Base-by-base conservation (phyloP, 2,797 vertebrate species). In the Eutrigla gurnardus region DNA sequence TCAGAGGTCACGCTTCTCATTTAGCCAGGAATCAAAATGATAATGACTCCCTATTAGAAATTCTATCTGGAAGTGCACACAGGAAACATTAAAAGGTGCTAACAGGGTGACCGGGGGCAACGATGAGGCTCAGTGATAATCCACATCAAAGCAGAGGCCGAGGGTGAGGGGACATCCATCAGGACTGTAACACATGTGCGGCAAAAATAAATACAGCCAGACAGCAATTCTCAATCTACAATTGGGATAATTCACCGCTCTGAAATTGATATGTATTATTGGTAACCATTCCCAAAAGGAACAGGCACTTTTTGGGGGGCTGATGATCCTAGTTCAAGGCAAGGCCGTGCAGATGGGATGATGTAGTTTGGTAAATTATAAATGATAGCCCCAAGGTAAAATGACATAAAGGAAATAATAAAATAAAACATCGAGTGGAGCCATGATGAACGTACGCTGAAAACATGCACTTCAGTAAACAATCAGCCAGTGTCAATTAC, bases 391-490 rank as follows among this genome's bases (percentile, higher is more conserved):
- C 76, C 71, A 77, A 76, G 42, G 85, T 91, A 88, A 94, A 93
- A 93, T 85, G 72, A 83, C 89, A 93, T 88, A 88, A 90, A 92
- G 73, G 80, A 94, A 92, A 94, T 94, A 91, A 95, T 93, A 82
- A 92, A 92, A 92, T 92, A 90, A 90, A 93, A 89, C 88, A 87
- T 90, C 80, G 83, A 85, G 88, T 86, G 84, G 86, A 80, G 82
- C 88, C 84, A 81, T 90, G 84, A 93, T 94, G 86, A 93, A 92
- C 65, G 77, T 88, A 88, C 83, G 88, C 76, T 84, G 87, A 80
- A 93, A 90, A 92, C 89, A 88, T 90, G 89, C 93, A 93, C 92
- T 95, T 95, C 91, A 93, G 89, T 85, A 93, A 93, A 93, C 91
- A 94, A 94, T 93, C 90, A 91, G 86, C 88, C 82, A 46, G 77